phyloP scores from a whole-genome alignment of 2,113 vertebrate genomes.

The Motacilla alba region DNA sequence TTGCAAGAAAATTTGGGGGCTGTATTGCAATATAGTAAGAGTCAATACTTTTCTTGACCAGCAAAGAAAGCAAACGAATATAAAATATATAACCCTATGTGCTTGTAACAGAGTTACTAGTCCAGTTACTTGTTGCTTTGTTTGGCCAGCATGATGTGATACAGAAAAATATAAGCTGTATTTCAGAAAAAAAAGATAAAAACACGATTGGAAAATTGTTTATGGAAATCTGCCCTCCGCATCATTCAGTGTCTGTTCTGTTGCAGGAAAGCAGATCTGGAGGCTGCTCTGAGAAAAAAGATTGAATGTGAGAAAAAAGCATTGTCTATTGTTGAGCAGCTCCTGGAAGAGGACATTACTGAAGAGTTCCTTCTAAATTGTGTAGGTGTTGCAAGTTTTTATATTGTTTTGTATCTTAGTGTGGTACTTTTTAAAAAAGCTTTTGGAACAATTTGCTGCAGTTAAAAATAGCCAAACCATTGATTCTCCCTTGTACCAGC shows the following conservation, averaged over 20 bases:
- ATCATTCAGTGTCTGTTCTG: background rate
- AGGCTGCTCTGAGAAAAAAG: constrained; percentile 79
- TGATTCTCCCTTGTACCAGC: background rate
- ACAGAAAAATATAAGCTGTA: background rate
- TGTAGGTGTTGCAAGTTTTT: constrained; percentile 74
- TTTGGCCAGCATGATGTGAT: background rate
- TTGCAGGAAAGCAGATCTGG: constrained; percentile 84
- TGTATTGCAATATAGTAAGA: background rate
- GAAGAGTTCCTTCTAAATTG: constrained; percentile 87
- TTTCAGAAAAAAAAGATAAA: background rate
- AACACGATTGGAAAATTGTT: fast-evolving
- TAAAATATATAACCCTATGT: background rate
- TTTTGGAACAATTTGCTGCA: background rate
- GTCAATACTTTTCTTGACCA: background rate
- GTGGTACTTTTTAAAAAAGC: background rate
- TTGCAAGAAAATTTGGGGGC: background rate
- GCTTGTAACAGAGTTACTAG: background rate
- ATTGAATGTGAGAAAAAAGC: constrained; percentile 87
- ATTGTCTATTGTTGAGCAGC: constrained; percentile 82
- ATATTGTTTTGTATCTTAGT: background rate
- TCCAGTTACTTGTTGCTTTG: background rate
- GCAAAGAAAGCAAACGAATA: background rate
- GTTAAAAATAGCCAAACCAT: background rate
- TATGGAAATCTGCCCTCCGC: background rate
- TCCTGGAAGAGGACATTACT: constrained; percentile 84